Evolutionary conservation across 2,113 vertebrate species (phyloP).

Genomic region (Hemiprocne comata): DNA sequence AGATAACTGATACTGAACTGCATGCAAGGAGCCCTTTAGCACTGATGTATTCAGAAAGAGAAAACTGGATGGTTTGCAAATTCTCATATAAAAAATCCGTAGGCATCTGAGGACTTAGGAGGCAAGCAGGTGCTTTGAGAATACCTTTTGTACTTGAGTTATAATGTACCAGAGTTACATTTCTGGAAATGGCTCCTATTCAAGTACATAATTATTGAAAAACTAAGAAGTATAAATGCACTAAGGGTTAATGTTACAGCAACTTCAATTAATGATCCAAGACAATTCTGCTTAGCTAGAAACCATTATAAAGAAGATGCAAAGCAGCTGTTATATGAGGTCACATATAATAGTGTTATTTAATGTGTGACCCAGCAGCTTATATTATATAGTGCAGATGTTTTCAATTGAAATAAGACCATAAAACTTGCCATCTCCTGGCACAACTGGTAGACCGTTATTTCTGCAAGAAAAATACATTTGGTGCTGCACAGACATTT

Average conservation of each 20-base stretch:
- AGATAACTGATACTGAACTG: not conserved
- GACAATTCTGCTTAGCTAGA: not conserved
- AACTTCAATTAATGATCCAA: not conserved
- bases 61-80: not conserved
- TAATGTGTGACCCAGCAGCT: slow-evolving; percentile 31
- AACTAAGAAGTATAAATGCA: not conserved
- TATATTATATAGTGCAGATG: slow-evolving; percentile 43
- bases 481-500: slow-evolving; percentile 7
- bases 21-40: not conserved
- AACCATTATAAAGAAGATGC: not conserved
- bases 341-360: slow-evolving; percentile 32
- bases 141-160: not conserved
- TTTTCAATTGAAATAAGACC: slow-evolving; percentile 38
- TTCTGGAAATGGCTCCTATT: not conserved
- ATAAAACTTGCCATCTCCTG: slow-evolving; percentile 48
- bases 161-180: not conserved
- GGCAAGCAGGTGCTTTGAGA: not conserved
- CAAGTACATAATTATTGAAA: not conserved
- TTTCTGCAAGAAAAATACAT: slow-evolving; percentile 61
- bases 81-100: not conserved
- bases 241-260: slow-evolving; percentile 15
- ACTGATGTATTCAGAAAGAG: not conserved
- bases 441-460: slow-evolving; percentile 11
- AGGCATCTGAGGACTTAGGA: not conserved
- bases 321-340: not conserved